Conservation (phyloP, 2,888 invertebrate genomes). For the Agrochola macilenta region DNA sequence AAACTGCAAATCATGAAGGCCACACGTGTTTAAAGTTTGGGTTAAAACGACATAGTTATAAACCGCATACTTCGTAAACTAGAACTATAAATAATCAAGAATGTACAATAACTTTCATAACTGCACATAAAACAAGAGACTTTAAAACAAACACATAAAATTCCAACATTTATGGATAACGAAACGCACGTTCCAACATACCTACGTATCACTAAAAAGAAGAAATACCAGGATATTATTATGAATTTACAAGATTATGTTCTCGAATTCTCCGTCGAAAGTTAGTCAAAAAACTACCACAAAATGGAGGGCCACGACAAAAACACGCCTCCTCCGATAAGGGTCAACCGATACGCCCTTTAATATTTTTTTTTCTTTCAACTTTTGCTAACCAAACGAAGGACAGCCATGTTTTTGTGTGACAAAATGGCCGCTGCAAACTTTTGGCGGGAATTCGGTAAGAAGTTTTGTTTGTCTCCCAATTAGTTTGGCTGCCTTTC, state of each 20-base stretch:
- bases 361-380: slow-evolving; percentile 62
- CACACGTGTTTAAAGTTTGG: slow-evolving; percentile 14
- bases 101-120: slow-evolving; percentile 38
- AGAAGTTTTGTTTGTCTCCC: slow-evolving; percentile 39
- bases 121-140: slow-evolving; percentile 26
- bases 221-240: slow-evolving; percentile 15
- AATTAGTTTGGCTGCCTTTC: slow-evolving; percentile 42
- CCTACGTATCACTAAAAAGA: background rate
- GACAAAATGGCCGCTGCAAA: slow-evolving; percentile 51
- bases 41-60: slow-evolving; percentile 13
- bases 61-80: slow-evolving; percentile 25
- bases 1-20: slow-evolving; percentile 7
- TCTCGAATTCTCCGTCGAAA: slow-evolving; percentile 51
- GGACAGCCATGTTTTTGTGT: slow-evolving; percentile 54
- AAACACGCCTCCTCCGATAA: slow-evolving; percentile 72
- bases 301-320: slow-evolving; percentile 66
- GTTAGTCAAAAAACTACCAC: slow-evolving; percentile 68
- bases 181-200: background rate
- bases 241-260: slow-evolving; percentile 26
- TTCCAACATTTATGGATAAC: slow-evolving; percentile 26
- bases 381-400: slow-evolving; percentile 55
- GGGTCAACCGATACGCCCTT: slow-evolving; percentile 77
- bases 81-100: slow-evolving; percentile 37
- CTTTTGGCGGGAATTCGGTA: slow-evolving; percentile 46
- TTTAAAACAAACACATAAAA: slow-evolving; percentile 34